These are phyloP conservation scores for Xenopus borealis DNA, from an alignment of 2,113 vertebrate species.

Conservation along the genomic window DNA sequence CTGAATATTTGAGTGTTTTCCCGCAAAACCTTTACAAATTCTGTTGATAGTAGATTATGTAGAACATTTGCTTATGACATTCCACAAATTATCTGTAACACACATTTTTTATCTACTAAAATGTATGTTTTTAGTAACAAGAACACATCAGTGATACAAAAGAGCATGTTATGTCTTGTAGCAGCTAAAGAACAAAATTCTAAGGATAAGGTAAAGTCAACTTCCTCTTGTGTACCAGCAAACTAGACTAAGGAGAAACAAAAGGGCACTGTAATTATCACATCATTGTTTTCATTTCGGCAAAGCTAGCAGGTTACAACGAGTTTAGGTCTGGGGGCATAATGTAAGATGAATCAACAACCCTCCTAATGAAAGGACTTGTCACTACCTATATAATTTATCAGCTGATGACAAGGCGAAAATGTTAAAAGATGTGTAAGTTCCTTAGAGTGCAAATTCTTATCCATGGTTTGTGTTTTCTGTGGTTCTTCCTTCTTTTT, in stretches of 20 bases:
- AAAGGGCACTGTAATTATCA: not conserved
- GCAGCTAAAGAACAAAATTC: not conserved
- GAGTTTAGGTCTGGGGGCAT: not conserved
- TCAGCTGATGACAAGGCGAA: not conserved
- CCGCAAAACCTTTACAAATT: too few relatives aligned
- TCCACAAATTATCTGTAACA: too few relatives aligned
- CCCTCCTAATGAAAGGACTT: not conserved
- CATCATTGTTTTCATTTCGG: not conserved
- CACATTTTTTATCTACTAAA: too few relatives aligned
- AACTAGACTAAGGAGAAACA: not conserved
- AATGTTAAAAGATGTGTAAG: not conserved
- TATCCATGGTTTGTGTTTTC: too few relatives aligned
- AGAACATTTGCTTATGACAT: too few relatives aligned
- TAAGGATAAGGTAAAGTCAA: not conserved
- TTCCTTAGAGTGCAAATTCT: not conserved
- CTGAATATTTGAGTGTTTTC: too few relatives aligned
- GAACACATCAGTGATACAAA: not conserved
- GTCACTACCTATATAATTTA: constrained; percentile 6
- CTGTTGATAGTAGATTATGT: too few relatives aligned
- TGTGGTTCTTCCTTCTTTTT: too few relatives aligned
- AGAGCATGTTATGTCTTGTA: not conserved
- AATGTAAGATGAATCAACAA: constrained; percentile 18
- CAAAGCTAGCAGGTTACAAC: not conserved
- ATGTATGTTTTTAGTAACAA: too few relatives aligned
- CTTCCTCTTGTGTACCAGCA: not conserved